Evolutionary conservation across 2,113 vertebrate genomes (phyloP).

Genomic region (Eulemur rufifrons): DNA sequence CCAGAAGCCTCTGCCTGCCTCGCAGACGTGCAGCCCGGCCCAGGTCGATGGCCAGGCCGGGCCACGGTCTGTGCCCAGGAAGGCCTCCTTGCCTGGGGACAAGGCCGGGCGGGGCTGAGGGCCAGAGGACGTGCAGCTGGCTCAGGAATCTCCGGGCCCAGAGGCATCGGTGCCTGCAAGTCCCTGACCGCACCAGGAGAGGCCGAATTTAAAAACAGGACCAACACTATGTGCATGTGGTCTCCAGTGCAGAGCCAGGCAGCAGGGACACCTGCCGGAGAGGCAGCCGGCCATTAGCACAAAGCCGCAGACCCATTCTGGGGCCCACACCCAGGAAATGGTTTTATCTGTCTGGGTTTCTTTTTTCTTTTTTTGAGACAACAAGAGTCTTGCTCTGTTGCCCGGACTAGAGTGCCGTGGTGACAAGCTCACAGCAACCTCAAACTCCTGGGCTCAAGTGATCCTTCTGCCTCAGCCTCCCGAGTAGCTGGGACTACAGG

Average conservation of each 20-base stretch:
- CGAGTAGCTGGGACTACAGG: too few relatives aligned
- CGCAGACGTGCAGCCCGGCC: neutral
- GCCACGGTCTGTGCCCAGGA: neutral
- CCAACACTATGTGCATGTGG: neutral
- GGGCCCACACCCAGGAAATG: constrained; percentile 62
- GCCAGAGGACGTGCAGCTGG: neutral
- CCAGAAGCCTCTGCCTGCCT: neutral
- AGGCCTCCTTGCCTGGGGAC: neutral
- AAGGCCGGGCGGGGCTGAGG: neutral
- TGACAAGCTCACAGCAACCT: too few relatives aligned
- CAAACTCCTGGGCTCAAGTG: too few relatives aligned
- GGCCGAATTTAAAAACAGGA: neutral
- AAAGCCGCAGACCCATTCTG: constrained; percentile 33
- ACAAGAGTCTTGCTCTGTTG: too few relatives aligned
- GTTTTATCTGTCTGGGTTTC: constrained; percentile 64
- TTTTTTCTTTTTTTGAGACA: too few relatives aligned
- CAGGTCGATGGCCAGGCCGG: neutral
- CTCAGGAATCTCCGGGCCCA: constrained; percentile 31
- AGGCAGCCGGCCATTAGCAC: constrained; percentile 65
- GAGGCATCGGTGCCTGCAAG: constrained; percentile 35
- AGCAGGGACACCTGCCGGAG: neutral
- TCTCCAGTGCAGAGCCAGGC: constrained; percentile 52
- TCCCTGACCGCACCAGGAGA: neutral
- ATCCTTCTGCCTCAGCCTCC: too few relatives aligned
- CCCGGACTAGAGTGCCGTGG: too few relatives aligned